A percentile compares a stretch with the other conserved stretches of the same genome.
Conservation (phyloP, 2,797 vertebrate genomes). For the Parauchenoglanis ngamensis region DNA sequence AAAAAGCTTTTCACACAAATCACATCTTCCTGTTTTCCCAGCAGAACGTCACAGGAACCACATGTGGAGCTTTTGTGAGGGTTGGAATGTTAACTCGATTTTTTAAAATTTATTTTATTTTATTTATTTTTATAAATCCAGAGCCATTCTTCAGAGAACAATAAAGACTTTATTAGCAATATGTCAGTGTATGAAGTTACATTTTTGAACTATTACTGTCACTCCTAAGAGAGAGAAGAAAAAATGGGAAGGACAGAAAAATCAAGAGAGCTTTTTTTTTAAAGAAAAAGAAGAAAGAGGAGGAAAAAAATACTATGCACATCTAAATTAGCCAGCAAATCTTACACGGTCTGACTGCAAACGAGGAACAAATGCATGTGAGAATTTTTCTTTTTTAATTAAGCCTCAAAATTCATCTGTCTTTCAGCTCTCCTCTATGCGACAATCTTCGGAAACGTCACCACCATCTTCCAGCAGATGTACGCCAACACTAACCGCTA, state of each 20-base stretch:
- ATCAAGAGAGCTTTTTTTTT: too few species aligned
- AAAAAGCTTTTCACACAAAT: not conserved
- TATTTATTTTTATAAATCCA: not conserved
- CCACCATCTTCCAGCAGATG: constrained; percentile 99
- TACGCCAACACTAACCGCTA: constrained; percentile 97
- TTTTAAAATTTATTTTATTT: too few species aligned
- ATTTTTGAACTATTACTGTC: not conserved
- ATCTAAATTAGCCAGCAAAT: too few species aligned
- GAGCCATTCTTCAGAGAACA: not conserved
- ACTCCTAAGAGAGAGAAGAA: not conserved
- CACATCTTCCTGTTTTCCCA: not conserved
- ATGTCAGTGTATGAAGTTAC: not conserved
- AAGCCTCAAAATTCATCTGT: not conserved
- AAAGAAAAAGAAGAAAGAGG: not conserved
- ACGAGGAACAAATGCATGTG: too few species aligned
- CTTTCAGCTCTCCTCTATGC: constrained; percentile 94
- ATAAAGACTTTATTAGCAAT: not conserved
- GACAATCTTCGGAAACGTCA: constrained; percentile 98
- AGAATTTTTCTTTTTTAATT: not conserved
- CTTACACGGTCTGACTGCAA: too few species aligned
- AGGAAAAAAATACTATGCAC: too few species aligned
- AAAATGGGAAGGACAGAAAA: not conserved
- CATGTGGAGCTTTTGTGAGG: too few species aligned
- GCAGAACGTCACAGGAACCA: not conserved
- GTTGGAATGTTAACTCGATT: constrained; percentile 11